Conservation (phyloP, 2,113 vertebrate genomes). For the Dendrocopos noguchii region DNA sequence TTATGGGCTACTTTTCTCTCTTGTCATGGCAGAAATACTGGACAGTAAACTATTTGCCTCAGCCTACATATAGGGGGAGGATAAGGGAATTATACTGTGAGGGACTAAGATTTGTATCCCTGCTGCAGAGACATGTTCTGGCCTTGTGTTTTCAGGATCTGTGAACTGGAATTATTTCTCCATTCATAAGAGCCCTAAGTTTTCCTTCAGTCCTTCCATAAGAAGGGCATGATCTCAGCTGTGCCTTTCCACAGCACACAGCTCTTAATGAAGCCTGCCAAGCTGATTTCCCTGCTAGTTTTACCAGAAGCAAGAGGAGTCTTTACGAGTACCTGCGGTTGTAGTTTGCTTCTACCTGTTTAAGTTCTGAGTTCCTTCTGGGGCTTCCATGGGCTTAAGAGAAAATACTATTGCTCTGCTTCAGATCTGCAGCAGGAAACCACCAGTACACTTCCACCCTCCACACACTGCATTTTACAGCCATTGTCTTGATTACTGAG, state of each 20-base stretch:
- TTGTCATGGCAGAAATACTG: background rate
- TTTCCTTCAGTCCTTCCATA: background rate
- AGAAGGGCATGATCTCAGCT: background rate
- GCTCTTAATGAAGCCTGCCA: background rate
- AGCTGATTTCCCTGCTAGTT: background rate
- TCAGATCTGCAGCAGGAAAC: background rate
- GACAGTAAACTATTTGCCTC: background rate
- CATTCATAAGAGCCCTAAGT: background rate
- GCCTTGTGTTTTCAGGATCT: background rate
- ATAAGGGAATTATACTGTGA: background rate
- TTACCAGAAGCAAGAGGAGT: background rate
- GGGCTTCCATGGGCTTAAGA: background rate
- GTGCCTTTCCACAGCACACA: background rate
- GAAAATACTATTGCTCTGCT: conserved; percentile 14
- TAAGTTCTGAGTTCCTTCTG: background rate
- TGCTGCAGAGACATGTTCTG: background rate
- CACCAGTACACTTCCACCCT: background rate
- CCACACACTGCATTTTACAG: conserved; percentile 1
- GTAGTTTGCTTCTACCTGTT: conserved; percentile 12
- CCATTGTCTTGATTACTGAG: conserved; percentile 63
- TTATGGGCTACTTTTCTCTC: no score
- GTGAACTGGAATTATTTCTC: background rate
- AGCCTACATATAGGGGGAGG: background rate
- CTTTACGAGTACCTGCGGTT: background rate
- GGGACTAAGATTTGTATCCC: background rate